Conservation (phyloP, 2,888 invertebrate genomes). For the Agrotis puta region DNA sequence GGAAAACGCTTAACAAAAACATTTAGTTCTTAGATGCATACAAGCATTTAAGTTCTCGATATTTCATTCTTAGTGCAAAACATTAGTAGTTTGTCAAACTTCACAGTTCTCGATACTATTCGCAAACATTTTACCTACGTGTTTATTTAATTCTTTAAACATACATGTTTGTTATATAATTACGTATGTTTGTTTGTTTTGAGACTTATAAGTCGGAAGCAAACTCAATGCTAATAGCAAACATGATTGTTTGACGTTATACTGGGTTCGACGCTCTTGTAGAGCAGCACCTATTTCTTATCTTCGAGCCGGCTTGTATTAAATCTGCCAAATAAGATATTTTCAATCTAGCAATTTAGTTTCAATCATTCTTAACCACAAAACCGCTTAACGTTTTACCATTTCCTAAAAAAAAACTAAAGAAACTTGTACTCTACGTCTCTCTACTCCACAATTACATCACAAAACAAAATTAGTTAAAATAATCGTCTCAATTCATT, state of each 20-base stretch:
- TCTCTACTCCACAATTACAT: constrained; percentile 25
- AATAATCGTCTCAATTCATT: constrained; percentile 48
- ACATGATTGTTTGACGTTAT: neutral
- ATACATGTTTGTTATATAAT: too few species aligned
- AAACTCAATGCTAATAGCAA: neutral
- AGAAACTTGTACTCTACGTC: neutral
- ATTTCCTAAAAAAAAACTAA: neutral
- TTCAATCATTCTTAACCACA: neutral
- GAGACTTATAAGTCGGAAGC: too few species aligned
- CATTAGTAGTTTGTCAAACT: neutral
- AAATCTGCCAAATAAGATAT: neutral
- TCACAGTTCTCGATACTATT: neutral
- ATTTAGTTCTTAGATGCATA: neutral
- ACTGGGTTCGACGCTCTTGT: neutral
- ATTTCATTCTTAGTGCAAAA: neutral
- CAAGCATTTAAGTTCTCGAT: neutral
- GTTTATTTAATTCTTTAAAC: too few species aligned
- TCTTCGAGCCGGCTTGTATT: neutral
- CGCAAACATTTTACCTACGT: too few species aligned
- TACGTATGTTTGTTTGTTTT: too few species aligned
- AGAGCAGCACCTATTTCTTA: neutral
- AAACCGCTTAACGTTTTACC: too few species aligned
- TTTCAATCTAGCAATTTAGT: neutral
- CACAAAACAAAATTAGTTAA: constrained; percentile 23
- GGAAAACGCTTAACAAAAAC: constrained; percentile 21